Evolutionary conservation across 2,797 vertebrate genomes (phyloP).

Genomic region (Hapalemur alaotrensis): DNA sequence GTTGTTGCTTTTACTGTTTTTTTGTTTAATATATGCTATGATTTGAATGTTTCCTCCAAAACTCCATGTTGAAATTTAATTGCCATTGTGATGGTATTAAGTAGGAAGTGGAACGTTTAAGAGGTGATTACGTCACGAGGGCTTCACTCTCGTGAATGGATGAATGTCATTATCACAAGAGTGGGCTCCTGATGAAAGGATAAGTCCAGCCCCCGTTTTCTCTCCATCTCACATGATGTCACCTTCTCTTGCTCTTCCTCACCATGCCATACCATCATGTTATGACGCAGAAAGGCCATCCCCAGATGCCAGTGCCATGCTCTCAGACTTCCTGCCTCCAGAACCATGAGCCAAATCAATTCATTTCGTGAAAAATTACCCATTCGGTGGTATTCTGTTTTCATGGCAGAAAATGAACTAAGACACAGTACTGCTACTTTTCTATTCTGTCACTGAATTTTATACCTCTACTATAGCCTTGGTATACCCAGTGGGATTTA

Average conservation of each 20-base stretch:
- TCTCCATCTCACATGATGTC: not conserved
- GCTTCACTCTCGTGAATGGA: not conserved
- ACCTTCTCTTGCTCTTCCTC: not conserved
- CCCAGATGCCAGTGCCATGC: not conserved
- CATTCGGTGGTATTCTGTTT: not conserved
- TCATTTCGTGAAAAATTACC: not conserved
- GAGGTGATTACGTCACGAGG: not conserved
- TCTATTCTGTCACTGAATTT: conserved; percentile 9
- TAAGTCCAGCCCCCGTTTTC: not conserved
- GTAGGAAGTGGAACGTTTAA: not conserved
- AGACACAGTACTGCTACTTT: not conserved
- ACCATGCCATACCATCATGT: not conserved
- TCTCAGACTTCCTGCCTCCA: not conserved
- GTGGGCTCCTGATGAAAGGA: not conserved
- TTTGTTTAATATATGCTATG: not conserved
- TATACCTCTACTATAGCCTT: not conserved
- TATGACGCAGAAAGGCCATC: not conserved
- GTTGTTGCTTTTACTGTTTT: not conserved
- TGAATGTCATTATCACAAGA: not conserved
- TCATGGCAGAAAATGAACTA: not conserved
- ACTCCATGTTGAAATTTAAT: not conserved
- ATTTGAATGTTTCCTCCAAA: not conserved
- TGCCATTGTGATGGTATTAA: not conserved
- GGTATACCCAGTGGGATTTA: not conserved
- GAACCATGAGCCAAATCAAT: not conserved